phyloP scores from a whole-genome alignment of 1,140 invertebrate genomes.

The Brachionus koreanus region DNA sequence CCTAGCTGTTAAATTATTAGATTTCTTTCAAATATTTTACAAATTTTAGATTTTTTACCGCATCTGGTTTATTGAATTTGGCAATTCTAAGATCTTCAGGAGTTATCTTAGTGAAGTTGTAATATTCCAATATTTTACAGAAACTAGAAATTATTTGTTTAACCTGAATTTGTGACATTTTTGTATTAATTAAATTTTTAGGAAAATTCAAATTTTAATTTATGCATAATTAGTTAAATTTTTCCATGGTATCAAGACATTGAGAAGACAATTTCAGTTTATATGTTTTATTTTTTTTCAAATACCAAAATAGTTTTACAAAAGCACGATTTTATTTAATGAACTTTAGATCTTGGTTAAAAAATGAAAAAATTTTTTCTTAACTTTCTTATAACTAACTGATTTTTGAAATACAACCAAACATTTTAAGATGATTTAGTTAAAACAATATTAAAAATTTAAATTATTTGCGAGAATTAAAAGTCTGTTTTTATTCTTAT shows the following conservation, averaged over 20 bases:
- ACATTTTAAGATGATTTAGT: too few relatives aligned
- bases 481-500: too few relatives aligned
- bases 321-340: too few relatives aligned
- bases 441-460: too few relatives aligned
- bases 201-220: background rate
- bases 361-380: too few relatives aligned
- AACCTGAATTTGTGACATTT: constrained; percentile 38
- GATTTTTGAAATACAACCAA: too few relatives aligned
- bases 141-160: constrained; percentile 19
- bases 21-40: background rate
- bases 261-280: constrained; percentile 11
- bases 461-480: too few relatives aligned
- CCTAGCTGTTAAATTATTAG: background rate
- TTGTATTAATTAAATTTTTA: background rate
- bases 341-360: too few relatives aligned
- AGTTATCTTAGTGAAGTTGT: constrained; percentile 8
- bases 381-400: too few relatives aligned
- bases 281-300: too few relatives aligned
- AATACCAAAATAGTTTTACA: background rate
- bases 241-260: constrained; percentile 35
- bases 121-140: constrained; percentile 27
- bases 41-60: background rate
- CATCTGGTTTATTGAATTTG: constrained; percentile 15
- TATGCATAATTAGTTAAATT: background rate
- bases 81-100: constrained; percentile 19